Evolutionary conservation across 2,888 invertebrate genomes (phyloP).

Genomic region (Hedya salicella): DNA sequence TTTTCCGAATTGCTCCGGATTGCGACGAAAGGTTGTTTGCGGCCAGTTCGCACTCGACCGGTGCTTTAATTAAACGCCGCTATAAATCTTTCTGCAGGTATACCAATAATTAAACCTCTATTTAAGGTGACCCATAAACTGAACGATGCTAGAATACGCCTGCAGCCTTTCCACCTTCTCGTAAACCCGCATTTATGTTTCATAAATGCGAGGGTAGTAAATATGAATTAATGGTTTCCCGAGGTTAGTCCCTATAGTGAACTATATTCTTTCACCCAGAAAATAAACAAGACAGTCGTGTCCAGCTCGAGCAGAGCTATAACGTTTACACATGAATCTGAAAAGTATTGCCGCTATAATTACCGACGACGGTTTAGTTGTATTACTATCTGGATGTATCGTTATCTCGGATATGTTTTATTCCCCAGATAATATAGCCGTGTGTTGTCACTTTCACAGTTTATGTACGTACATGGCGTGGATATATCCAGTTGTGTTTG

Average conservation of each 20-base stretch:
- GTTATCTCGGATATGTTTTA: constrained; percentile 33
- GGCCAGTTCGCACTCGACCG: constrained; percentile 36
- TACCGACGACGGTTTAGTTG: constrained; percentile 32
- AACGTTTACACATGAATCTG: constrained; percentile 48
- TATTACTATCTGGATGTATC: constrained; percentile 36
- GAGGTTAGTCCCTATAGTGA: constrained; percentile 67
- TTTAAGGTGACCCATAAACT: constrained; percentile 77
- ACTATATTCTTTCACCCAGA: constrained; percentile 45
- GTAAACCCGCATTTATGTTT: constrained; percentile 78
- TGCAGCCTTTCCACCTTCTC: constrained; percentile 73
- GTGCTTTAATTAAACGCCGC: constrained; percentile 61
- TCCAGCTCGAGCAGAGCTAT: constrained; percentile 49
- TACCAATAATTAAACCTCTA: constrained; percentile 68
- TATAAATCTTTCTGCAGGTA: constrained; percentile 61
- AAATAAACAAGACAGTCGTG: constrained; percentile 39
- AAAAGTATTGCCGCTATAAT: constrained; percentile 42
- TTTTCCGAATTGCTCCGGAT: not conserved
- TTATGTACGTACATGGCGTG: constrained; percentile 34
- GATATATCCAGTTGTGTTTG: constrained; percentile 11
- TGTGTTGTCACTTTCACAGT: constrained; percentile 28
- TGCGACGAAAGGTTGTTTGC: not conserved
- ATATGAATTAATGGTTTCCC: constrained; percentile 79
- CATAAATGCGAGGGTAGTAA: constrained; percentile 79
- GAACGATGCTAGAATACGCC: constrained; percentile 65
- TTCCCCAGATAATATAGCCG: constrained; percentile 21